These are phyloP conservation scores for Ips typographus DNA, from an alignment of 1,140 invertebrate genomes.

Conservation along the genomic window DNA sequence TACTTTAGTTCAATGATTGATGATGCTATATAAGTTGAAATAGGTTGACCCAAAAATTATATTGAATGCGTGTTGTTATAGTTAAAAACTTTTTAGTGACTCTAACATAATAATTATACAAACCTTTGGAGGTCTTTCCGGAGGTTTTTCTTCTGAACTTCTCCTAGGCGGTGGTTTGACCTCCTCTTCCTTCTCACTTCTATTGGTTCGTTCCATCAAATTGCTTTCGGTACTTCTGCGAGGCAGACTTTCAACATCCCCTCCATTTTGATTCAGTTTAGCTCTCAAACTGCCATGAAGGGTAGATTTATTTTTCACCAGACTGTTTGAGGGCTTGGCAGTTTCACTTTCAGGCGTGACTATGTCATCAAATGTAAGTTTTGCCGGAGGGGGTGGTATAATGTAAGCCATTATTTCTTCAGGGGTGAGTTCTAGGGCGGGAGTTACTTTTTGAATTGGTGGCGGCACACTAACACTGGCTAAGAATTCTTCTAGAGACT, in stretches of 20 bases:
- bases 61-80: too few species aligned
- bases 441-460: conserved; percentile 64
- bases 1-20: too few species aligned
- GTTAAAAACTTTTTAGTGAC: too few species aligned
- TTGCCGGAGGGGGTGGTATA: conserved; percentile 74
- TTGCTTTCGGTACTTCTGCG: conserved; percentile 58
- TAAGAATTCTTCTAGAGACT: conserved; percentile 76
- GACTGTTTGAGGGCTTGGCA: background rate
- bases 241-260: conserved; percentile 57
- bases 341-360: background rate
- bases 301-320: conserved; percentile 16
- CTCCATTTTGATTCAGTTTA: background rate
- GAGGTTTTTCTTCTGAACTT: conserved; percentile 58
- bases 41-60: too few species aligned
- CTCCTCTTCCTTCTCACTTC: background rate
- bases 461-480: conserved; percentile 80
- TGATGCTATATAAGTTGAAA: too few species aligned
- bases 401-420: conserved; percentile 79
- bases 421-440: conserved; percentile 70
- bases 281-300: conserved; percentile 10
- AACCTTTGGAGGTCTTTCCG: conserved; percentile 46
- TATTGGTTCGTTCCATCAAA: conserved; percentile 51
- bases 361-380: conserved; percentile 45
- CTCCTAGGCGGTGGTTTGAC: conserved; percentile 60
- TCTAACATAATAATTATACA: too few species aligned